A percentile compares a stretch with the other conserved stretches of the same genome.
Evolutionary conservation across 2,888 invertebrate genomes (phyloP).

Genomic region (Calliopum simillimum): DNA sequence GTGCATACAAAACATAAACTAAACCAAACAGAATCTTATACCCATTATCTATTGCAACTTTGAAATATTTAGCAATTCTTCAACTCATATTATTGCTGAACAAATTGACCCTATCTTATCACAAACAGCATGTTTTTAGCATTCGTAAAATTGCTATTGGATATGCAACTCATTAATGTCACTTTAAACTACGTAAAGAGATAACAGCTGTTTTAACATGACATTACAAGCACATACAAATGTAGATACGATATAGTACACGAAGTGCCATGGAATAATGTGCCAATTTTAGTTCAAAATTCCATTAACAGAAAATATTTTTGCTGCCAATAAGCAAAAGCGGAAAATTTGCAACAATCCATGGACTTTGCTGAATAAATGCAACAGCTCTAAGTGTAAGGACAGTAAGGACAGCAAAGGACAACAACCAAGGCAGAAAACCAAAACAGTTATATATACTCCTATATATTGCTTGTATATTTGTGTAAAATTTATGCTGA

Average conservation of each 20-base stretch:
- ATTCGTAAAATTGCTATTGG: background rate
- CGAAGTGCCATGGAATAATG: background rate
- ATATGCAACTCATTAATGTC: background rate
- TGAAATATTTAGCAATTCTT: too few species aligned
- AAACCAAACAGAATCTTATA: too few species aligned
- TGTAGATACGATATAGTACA: background rate
- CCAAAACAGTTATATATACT: too few species aligned
- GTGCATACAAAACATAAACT: too few species aligned
- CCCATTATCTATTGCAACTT: too few species aligned
- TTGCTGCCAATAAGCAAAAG: background rate
- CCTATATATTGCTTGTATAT: too few species aligned
- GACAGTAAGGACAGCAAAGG: background rate
- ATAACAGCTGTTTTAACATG: conserved; percentile 11
- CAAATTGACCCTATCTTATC: too few species aligned
- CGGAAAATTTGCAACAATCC: background rate
- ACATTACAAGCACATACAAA: background rate
- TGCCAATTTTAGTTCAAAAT: background rate
- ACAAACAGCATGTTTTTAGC: too few species aligned
- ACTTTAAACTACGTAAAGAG: background rate
- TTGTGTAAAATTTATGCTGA: conserved; percentile 17
- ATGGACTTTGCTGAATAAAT: background rate
- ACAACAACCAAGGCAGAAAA: background rate
- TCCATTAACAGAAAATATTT: conserved; percentile 1
- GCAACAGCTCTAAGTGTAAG: background rate
- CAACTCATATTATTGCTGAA: too few species aligned